Conservation (phyloP, 2,113 vertebrate genomes). For the Tachysurus vachellii region DNA sequence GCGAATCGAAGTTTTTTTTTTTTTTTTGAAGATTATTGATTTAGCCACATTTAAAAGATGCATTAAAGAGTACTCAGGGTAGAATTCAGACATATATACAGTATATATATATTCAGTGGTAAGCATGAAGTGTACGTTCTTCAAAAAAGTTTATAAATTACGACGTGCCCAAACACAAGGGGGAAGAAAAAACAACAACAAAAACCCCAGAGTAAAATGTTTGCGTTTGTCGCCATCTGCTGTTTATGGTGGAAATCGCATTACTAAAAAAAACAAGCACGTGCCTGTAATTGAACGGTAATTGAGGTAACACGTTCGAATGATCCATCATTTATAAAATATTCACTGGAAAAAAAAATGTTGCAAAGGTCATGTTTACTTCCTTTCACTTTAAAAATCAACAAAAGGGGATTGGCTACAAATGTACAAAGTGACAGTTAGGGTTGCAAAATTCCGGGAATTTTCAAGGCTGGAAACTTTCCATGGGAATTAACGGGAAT, state of each 20-base stretch:
- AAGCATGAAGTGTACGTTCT: background rate
- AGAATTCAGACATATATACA: background rate
- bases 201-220: background rate
- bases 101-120: background rate
- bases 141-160: background rate
- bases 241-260: background rate
- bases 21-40: too few species aligned
- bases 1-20: too few species aligned
- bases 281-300: background rate
- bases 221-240: constrained; percentile 38
- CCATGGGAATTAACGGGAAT: too few species aligned
- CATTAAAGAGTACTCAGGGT: too few species aligned
- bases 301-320: background rate
- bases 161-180: background rate
- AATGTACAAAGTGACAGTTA: too few species aligned
- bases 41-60: too few species aligned
- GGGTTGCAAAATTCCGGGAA: too few species aligned
- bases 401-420: too few species aligned
- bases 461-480: too few species aligned
- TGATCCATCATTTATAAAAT: background rate
- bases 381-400: too few species aligned
- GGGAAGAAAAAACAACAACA: background rate
- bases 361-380: background rate
- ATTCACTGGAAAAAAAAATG: background rate
- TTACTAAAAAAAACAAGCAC: background rate